Evolutionary conservation across 2,888 invertebrate genomes (phyloP), one percentile per base, ranked within the genome.

Genomic region (Drosophila engyochracea): DNA sequence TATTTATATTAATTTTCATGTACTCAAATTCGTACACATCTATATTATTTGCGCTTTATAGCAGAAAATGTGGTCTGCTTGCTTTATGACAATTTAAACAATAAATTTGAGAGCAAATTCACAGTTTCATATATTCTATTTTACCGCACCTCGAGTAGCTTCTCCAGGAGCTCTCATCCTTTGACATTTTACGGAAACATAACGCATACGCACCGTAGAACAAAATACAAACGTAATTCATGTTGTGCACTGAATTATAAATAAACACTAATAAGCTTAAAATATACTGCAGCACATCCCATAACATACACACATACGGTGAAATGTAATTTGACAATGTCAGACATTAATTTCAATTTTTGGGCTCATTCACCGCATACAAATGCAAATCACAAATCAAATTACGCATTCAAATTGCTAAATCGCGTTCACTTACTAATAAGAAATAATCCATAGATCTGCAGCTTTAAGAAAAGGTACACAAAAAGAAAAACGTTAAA

Each of bases 241-340:
- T 74, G 65, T 70, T 85, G 77, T 69, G 74, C 61, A 72, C 77
- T 83, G 84, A 89, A 83, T 85, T 79, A 79, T 84, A 80, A 86
- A 87, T 82, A 78, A 89, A 75, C 59, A 65, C 63, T 69, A 81
- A 82, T 72, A 77, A 74, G 84, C 67, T 74, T 63, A 49, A 67
- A 70, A 73, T 73, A 54, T 71, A 59, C 72, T 53, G n/a, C 51
- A 52, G 30, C 22, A 52, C 52, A 55, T 63, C 59, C 39, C 16
- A 28, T 4, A 22, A 31, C 6, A 10, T 4, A 25, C 61, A 51
- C 44, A 51, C 63, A 64, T 65, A 62, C 28, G 37, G 16, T 41
- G 64, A 64, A 58, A 44, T 63, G 22, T 71, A 63, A 69, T 67
- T 58, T 70, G 52, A 39, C 52, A 63, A 58, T 58, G 51, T 22